phyloP scores from a whole-genome alignment of 2,888 invertebrate species.

The Sacculina carcini region DNA sequence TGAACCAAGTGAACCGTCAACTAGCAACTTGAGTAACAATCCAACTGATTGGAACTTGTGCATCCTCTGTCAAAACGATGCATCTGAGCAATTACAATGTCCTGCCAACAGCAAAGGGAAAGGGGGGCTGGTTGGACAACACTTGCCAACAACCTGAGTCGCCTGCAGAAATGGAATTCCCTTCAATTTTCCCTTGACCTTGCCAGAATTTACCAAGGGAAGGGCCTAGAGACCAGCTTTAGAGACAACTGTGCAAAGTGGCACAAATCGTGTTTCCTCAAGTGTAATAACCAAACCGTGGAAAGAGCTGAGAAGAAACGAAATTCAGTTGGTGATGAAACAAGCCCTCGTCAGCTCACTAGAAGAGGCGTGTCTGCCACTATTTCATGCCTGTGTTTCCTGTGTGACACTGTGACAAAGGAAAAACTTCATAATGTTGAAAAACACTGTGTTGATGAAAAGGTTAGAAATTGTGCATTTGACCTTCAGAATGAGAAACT shows the following conservation, averaged over 20 bases:
- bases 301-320: neutral
- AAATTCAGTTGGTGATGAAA: neutral
- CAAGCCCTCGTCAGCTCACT: neutral
- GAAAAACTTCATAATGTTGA: neutral
- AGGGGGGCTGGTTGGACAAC: neutral
- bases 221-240: neutral
- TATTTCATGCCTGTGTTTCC: neutral
- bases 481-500: too few species aligned
- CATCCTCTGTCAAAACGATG: neutral
- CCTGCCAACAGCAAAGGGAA: neutral
- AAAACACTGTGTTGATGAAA: too few species aligned
- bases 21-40: too few species aligned
- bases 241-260: neutral
- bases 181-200: too few species aligned
- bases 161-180: neutral
- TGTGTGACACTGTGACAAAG: neutral
- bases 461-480: too few species aligned
- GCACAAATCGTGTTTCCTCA: neutral
- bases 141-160: neutral
- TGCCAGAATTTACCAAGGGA: neutral
- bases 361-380: neutral
- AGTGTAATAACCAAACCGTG: neutral
- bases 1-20: neutral
- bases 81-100: neutral
- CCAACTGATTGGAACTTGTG: neutral